Evolutionary conservation across 2,888 invertebrate species (phyloP).

Genomic region (Hedya salicella): DNA sequence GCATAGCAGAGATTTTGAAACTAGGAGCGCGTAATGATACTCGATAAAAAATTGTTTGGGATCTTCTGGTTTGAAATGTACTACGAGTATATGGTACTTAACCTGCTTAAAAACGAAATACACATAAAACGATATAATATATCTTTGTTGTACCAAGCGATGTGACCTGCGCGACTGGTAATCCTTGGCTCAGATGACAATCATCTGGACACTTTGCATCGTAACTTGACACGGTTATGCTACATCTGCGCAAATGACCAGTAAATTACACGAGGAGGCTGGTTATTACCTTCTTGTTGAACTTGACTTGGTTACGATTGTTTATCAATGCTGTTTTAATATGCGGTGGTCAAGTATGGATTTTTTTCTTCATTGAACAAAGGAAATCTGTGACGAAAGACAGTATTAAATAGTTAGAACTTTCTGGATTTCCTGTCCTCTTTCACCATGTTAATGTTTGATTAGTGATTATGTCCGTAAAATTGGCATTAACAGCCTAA

Average conservation of each 20-base stretch:
- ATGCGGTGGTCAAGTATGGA: neutral
- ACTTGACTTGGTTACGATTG: conserved; percentile 66
- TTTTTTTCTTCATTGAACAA: neutral
- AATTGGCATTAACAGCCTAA: too few relatives aligned
- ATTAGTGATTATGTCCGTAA: too few relatives aligned
- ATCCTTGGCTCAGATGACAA: conserved; percentile 79
- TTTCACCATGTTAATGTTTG: too few relatives aligned
- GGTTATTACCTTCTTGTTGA: conserved; percentile 71
- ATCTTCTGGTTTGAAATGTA: too few relatives aligned
- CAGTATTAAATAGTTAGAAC: too few relatives aligned
- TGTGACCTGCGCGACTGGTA: conserved; percentile 59
- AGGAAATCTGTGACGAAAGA: too few relatives aligned
- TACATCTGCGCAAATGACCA: conserved; percentile 68
- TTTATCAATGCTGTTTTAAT: conserved; percentile 48
- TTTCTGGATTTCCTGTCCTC: too few relatives aligned
- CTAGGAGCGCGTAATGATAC: too few relatives aligned
- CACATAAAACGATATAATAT: neutral
- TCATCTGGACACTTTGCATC: conserved; percentile 79
- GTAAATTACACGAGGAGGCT: conserved; percentile 66
- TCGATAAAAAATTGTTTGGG: too few relatives aligned
- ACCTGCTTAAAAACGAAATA: too few relatives aligned
- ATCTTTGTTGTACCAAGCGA: neutral
- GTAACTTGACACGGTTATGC: conserved; percentile 72
- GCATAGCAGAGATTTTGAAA: too few relatives aligned
- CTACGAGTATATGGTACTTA: too few relatives aligned